Percentiles rank a stretch among this genome's conserved stretches.
These are phyloP conservation scores for Tadarida brasiliensis DNA, from an alignment of 2,797 vertebrate species.

Conservation along the genomic window DNA sequence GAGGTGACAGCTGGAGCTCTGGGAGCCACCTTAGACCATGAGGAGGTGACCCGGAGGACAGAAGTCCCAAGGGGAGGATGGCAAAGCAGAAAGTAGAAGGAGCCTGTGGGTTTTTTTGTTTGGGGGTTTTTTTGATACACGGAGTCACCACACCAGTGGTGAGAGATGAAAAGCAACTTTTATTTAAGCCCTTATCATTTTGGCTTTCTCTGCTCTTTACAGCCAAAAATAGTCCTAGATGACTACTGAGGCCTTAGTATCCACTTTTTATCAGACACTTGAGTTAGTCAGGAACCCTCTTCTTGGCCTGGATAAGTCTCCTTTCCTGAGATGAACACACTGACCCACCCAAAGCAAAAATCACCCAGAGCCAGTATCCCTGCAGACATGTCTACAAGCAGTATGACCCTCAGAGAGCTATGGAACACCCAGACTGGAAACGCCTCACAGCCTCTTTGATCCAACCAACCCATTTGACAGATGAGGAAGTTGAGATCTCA, in stretches of 20 bases:
- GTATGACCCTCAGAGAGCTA: background rate
- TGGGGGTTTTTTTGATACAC: background rate
- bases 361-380: background rate
- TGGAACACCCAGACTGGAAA: background rate
- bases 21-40: background rate
- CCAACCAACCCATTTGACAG: background rate
- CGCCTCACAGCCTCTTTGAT: background rate
- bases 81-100: background rate
- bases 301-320: background rate
- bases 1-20: background rate
- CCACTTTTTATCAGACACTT: background rate
- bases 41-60: background rate
- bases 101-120: background rate
- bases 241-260: background rate
- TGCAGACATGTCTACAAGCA: background rate
- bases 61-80: background rate
- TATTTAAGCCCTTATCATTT: background rate
- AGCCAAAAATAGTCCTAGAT: background rate
- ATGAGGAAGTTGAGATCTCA: background rate
- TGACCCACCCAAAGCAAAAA: background rate
- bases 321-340: background rate
- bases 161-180: background rate
- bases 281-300: background rate
- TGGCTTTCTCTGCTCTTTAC: background rate
- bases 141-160: background rate